Conservation (phyloP, 2,888 invertebrate genomes). For the Desoria tigrina region DNA sequence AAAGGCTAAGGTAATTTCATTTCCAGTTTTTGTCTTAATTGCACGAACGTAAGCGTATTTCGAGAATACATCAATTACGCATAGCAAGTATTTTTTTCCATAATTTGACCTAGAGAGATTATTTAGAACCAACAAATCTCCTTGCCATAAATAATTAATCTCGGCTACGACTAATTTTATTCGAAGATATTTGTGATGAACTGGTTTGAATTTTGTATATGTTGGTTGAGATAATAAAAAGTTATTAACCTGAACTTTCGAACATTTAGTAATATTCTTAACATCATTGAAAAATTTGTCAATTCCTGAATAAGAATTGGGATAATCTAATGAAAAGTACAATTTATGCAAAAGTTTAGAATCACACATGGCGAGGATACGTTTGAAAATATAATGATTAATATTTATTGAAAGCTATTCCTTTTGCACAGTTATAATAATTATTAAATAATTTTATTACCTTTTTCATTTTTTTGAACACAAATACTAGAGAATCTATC, state of each 20-base stretch:
- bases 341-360: no score
- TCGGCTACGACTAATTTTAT: neutral
- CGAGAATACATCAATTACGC: constrained; percentile 38
- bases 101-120: constrained; percentile 26
- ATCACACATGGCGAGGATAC: neutral
- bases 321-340: constrained; percentile 5
- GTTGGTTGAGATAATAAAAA: neutral
- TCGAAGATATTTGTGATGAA: neutral
- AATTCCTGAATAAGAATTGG: constrained; percentile 3
- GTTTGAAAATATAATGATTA: neutral
- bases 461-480: constrained; percentile 6
- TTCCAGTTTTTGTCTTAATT: constrained; percentile 31
- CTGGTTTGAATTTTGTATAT: constrained; percentile 1
- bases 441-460: neutral
- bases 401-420: neutral
- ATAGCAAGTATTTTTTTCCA: constrained; percentile 32
- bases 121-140: constrained; percentile 25
- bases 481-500: neutral
- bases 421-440: neutral
- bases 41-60: constrained; percentile 42
- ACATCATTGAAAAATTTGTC: neutral
- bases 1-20: constrained; percentile 27
- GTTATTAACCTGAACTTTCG: neutral
- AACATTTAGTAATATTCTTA: neutral
- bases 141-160: constrained; percentile 30